These are phyloP conservation scores for Megaustenia siamemsis DNA, from an alignment of 2,888 invertebrate genomes.

Conservation along the genomic window DNA sequence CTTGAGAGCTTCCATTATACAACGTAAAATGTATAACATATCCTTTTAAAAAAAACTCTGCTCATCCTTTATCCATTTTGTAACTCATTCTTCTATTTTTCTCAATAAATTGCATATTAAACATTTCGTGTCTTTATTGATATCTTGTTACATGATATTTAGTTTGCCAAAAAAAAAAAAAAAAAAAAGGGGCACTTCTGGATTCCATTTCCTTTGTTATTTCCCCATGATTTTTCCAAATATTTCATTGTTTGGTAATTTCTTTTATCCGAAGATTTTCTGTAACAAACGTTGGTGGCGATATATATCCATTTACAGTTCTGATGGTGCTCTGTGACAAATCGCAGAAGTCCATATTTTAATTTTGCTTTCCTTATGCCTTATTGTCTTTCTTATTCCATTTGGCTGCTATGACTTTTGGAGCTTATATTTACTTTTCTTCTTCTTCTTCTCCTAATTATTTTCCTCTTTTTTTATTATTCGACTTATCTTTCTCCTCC, in stretches of 20 bases:
- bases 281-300: too few species aligned
- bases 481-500: neutral
- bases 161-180: too few species aligned
- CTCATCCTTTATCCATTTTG: slow-evolving; percentile 13
- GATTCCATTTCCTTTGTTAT: slow-evolving; percentile 7
- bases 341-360: too few species aligned
- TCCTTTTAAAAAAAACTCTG: slow-evolving; percentile 12
- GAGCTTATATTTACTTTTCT: neutral
- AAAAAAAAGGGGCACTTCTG: neutral
- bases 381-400: neutral
- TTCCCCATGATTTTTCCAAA: too few species aligned
- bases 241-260: too few species aligned
- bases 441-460: neutral
- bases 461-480: neutral
- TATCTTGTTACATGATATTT: slow-evolving; percentile 1
- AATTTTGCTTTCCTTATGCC: neutral
- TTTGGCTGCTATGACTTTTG: neutral
- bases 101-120: slow-evolving; percentile 1
- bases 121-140: neutral
- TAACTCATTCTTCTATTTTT: neutral
- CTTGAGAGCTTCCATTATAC: slow-evolving; percentile 32
- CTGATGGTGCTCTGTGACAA: too few species aligned
- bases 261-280: too few species aligned
- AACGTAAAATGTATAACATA: slow-evolving; percentile 28
- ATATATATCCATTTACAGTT: too few species aligned